Evolutionary conservation across 2,113 vertebrate species (phyloP).

Genomic region (Nibea albiflora): DNA sequence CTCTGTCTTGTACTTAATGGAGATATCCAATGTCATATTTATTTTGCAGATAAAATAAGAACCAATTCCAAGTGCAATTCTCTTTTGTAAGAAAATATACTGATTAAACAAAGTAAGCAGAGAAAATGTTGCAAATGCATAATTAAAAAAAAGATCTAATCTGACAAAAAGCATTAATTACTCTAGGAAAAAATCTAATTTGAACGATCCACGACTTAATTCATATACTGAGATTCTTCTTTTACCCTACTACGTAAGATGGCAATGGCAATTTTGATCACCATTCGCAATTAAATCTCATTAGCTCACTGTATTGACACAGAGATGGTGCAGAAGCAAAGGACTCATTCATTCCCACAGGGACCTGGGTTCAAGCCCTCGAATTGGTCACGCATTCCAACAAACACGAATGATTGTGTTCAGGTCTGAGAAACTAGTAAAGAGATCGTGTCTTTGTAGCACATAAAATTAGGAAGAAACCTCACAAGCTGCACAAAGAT

Average conservation of each 20-base stretch:
- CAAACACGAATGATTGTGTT: slow-evolving; percentile 5
- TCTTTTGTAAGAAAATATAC: not conserved
- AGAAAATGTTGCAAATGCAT: not conserved
- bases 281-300: not conserved
- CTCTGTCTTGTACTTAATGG: not conserved
- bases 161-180: not conserved
- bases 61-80: not conserved
- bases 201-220: not conserved
- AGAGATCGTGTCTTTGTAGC: not conserved
- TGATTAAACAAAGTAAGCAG: slow-evolving; percentile 2
- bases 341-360: not conserved
- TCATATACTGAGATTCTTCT: not conserved
- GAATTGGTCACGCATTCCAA: slow-evolving; percentile 5
- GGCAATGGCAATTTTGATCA: not conserved
- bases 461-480: not conserved
- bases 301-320: not conserved
- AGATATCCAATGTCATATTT: not conserved
- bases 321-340: slow-evolving; percentile 4
- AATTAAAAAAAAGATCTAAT: not conserved
- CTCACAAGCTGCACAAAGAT: not conserved
- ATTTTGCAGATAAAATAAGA: not conserved
- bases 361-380: not conserved
- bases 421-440: not conserved
- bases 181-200: not conserved
- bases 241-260: not conserved